Evolutionary conservation across 2,113 vertebrate genomes (phyloP).

Genomic region (Hydrochoerus hydrochaeris): DNA sequence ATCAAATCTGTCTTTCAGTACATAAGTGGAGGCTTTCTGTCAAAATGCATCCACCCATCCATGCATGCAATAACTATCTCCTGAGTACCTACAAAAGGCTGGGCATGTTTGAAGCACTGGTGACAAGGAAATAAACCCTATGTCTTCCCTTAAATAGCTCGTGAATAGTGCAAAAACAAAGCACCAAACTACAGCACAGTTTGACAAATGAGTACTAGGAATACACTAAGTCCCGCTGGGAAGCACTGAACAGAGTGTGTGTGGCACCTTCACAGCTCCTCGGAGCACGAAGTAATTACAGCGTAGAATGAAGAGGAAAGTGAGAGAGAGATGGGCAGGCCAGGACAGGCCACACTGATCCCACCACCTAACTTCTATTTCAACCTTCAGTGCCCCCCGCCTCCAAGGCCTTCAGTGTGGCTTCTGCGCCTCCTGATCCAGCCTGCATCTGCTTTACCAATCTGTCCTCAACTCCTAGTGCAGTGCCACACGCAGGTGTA

Average conservation of each 20-base stretch:
- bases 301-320: not conserved
- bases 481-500: not conserved
- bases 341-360: not conserved
- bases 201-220: accelerated
- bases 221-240: not conserved
- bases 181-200: not conserved
- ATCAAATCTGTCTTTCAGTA: not conserved
- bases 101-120: not conserved
- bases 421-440: not conserved
- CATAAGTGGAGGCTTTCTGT: not conserved
- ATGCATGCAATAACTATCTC: not conserved
- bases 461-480: not conserved
- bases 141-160: not conserved
- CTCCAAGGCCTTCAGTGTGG: not conserved
- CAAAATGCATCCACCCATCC: not conserved
- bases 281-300: not conserved
- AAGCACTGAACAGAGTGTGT: not conserved
- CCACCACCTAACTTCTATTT: not conserved
- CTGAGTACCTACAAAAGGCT: not conserved
- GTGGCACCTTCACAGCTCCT: not conserved
- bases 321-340: not conserved
- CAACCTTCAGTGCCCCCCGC: not conserved
- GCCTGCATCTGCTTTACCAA: not conserved
- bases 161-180: not conserved
- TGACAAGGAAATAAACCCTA: not conserved